These are phyloP conservation scores for Ligdia adustata DNA, from an alignment of 2,888 invertebrate genomes.

Conservation along the genomic window DNA sequence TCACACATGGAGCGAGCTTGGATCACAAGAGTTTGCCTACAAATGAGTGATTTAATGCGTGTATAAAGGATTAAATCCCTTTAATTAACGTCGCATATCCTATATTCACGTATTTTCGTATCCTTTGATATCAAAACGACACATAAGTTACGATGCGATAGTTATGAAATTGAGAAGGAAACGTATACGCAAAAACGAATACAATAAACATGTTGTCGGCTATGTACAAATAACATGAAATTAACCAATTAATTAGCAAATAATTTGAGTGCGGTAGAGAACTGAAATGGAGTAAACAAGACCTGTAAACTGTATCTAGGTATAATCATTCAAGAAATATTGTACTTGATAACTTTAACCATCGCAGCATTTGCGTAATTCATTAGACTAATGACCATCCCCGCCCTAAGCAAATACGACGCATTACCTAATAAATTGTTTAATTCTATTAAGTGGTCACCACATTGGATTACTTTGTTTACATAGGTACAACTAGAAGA, in stretches of 20 bases:
- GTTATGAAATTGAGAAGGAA: constrained; percentile 24
- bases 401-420: constrained; percentile 65
- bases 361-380: constrained; percentile 39
- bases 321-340: no score
- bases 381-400: constrained; percentile 43
- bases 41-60: constrained; percentile 73
- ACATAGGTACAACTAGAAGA: constrained; percentile 30
- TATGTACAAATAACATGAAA: constrained; percentile 16
- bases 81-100: constrained; percentile 58
- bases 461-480: constrained; percentile 63
- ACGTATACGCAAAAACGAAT: no score
- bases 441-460: constrained; percentile 78
- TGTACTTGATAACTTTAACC: constrained; percentile 20
- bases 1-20: constrained; percentile 33
- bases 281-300: no score
- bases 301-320: no score
- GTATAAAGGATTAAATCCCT: constrained; percentile 54
- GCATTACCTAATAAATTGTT: constrained; percentile 70
- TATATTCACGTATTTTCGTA: constrained; percentile 44
- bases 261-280: no score
- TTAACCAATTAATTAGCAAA: no score
- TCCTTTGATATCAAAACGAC: constrained; percentile 50
- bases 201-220: constrained; percentile 24
- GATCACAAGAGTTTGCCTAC: constrained; percentile 58
- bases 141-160: constrained; percentile 26